These are phyloP conservation scores for Pseudochirops cupreus DNA, from an alignment of 2,797 vertebrate genomes.

Conservation along the genomic window DNA sequence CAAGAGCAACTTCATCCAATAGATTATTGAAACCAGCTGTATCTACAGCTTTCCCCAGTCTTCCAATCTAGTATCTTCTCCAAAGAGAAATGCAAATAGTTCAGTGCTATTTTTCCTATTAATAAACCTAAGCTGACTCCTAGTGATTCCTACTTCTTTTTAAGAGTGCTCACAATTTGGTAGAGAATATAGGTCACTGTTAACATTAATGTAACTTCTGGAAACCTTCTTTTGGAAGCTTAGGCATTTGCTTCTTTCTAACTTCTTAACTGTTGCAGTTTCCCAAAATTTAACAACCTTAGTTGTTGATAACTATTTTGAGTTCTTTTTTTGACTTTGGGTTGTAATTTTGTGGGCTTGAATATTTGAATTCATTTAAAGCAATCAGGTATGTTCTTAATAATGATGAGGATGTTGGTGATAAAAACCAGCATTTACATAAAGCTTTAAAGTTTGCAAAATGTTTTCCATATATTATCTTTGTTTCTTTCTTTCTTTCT, in stretches of 20 bases:
- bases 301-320: not conserved
- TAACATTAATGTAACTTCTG: not conserved
- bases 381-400: not conserved
- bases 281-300: not conserved
- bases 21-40: slow-evolving; percentile 11
- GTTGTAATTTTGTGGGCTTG: not conserved
- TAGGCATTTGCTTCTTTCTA: not conserved
- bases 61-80: not conserved
- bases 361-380: not conserved
- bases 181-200: not conserved
- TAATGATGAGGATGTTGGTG: not conserved
- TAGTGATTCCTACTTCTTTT: not conserved
- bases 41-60: not conserved
- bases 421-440: not conserved
- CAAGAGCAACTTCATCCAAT: not conserved
- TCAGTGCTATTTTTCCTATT: not conserved
- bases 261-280: not conserved
- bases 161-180: not conserved
- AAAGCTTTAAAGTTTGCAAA: not conserved
- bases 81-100: not conserved
- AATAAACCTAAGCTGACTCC: not conserved
- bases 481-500: no score
- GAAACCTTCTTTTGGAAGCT: not conserved
- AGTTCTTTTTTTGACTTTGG: not conserved
- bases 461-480: not conserved